Evolutionary conservation across 2,113 vertebrate species (phyloP).

Genomic region (Leiothrix lutea): DNA sequence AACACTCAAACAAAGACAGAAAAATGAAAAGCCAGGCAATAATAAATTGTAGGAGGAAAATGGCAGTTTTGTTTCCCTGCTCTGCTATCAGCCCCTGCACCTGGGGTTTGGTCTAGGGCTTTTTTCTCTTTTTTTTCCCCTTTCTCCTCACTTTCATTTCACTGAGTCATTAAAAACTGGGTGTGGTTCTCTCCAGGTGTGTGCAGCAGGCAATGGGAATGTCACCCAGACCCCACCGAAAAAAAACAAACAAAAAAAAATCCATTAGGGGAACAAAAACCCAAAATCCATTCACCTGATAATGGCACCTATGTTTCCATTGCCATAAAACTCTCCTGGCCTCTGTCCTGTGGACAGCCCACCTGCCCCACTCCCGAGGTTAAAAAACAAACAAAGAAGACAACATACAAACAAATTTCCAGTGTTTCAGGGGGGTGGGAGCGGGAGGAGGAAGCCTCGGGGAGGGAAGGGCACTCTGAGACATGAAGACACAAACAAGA

Average conservation of each 20-base stretch:
- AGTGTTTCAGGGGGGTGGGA: conserved; percentile 62
- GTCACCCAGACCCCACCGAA: neutral
- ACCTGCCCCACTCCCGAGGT: conserved; percentile 6
- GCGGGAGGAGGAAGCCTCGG: conserved; percentile 1
- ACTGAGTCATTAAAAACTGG: neutral
- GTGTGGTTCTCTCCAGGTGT: neutral
- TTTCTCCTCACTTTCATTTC: neutral
- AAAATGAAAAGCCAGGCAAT: conserved; percentile 41
- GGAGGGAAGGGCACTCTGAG: conserved; percentile 45
- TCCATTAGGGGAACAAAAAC: neutral
- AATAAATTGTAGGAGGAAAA: conserved; percentile 33
- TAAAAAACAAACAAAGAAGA: conserved; percentile 39
- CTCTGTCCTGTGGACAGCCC: neutral
- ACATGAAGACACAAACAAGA: conserved; percentile 65
- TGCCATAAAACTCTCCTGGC: neutral
- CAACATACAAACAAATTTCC: conserved; percentile 75
- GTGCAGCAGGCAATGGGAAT: neutral
- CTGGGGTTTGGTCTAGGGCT: neutral
- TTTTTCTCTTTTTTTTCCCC: neutral
- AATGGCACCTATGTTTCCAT: neutral
- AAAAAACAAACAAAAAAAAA: neutral
- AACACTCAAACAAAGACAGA: conserved; percentile 12
- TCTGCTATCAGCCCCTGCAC: conserved; percentile 38
- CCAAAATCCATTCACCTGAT: neutral
- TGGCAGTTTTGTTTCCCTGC: conserved; percentile 40